Percentiles rank a stretch among this genome's conserved stretches.
These are phyloP conservation scores for Kradibia gibbosae DNA, from an alignment of 1,140 invertebrate genomes.

Conservation along the genomic window DNA sequence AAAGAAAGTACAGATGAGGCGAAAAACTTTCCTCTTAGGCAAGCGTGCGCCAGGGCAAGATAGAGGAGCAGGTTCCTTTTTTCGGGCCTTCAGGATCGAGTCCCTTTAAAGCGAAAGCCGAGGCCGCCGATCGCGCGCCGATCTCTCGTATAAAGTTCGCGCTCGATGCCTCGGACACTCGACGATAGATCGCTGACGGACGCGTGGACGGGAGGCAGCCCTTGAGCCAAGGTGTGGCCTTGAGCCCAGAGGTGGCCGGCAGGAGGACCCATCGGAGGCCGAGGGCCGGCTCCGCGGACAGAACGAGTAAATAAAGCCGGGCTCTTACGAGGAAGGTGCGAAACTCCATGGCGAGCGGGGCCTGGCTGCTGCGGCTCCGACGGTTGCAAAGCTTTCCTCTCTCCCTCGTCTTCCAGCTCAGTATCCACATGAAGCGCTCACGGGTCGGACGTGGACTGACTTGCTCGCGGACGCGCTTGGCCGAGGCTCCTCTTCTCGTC, in stretches of 20 bases:
- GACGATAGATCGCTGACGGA: too few relatives aligned
- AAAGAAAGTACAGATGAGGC: too few relatives aligned
- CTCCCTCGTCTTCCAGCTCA: constrained; percentile 27
- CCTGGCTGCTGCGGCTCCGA: neutral
- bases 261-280: neutral
- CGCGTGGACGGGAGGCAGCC: too few relatives aligned
- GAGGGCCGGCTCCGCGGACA: neutral
- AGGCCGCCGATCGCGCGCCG: too few relatives aligned
- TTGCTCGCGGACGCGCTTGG: constrained; percentile 56
- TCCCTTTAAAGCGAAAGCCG: too few relatives aligned
- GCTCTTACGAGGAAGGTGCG: constrained; percentile 66
- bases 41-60: too few relatives aligned
- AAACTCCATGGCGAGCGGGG: constrained; percentile 62
- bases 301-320: constrained; percentile 41
- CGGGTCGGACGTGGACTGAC: constrained; percentile 71
- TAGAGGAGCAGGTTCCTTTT: too few relatives aligned
- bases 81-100: too few relatives aligned
- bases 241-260: neutral
- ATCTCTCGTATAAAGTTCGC: too few relatives aligned
- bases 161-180: too few relatives aligned
- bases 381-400: constrained; percentile 22
- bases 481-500: constrained; percentile 30
- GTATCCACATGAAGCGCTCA: constrained; percentile 38
- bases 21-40: too few relatives aligned
- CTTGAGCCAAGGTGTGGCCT: too few relatives aligned